phyloP scores from a whole-genome alignment of 2,797 vertebrate genomes.

The Falco peregrinus region DNA sequence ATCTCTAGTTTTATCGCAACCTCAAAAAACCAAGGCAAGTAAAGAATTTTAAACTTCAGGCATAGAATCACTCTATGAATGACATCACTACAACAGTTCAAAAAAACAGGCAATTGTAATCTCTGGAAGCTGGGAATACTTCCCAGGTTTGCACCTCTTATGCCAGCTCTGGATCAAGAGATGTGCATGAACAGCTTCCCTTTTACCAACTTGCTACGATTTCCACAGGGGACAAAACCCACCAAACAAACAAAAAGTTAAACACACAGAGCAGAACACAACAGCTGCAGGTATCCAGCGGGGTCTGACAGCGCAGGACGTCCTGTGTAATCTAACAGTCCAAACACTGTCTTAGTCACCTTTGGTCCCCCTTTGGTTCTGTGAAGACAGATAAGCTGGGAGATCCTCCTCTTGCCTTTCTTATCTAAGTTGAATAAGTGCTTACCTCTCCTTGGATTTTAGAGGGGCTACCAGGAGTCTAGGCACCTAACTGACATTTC shows the following conservation, averaged over 20 bases:
- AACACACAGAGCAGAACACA: not conserved
- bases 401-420: not conserved
- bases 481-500: not conserved
- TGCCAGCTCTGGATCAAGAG: not conserved
- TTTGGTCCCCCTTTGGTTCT: not conserved
- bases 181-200: fast-evolving
- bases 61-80: not conserved
- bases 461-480: not conserved
- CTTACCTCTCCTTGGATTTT: not conserved
- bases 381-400: not conserved
- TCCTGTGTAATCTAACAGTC: not conserved
- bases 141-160: not conserved
- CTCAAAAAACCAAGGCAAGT: not conserved
- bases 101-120: not conserved
- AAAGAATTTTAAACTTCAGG: not conserved
- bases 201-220: not conserved
- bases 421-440: not conserved
- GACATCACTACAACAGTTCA: not conserved
- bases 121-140: not conserved
- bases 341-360: not conserved
- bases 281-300: not conserved
- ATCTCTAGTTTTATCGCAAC: not conserved
- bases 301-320: not conserved
- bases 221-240: not conserved
- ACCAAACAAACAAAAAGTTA: not conserved